These are phyloP conservation scores for Nephila pilipes DNA, from an alignment of 1,140 invertebrate species.

Conservation along the genomic window DNA sequence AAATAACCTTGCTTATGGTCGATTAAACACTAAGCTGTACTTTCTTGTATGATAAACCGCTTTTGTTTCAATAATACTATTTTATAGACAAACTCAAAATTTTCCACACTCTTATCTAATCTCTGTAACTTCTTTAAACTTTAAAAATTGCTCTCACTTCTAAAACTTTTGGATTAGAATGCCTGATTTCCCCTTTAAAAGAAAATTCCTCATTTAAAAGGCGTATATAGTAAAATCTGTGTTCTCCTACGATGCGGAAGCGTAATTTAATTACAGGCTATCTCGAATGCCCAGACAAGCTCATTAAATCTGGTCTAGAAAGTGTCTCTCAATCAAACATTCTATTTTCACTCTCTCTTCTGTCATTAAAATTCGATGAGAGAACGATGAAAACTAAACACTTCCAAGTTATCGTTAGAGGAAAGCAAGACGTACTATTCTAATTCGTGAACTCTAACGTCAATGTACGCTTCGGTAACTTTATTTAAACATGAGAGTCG, in stretches of 20 bases:
- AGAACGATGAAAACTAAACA: slow-evolving; percentile 21
- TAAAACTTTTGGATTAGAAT: not conserved
- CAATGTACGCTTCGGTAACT: not conserved
- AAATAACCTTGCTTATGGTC: not conserved
- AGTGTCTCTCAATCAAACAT: slow-evolving; percentile 35
- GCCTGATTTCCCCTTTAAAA: not conserved
- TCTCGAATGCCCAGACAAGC: not conserved
- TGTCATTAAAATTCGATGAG: slow-evolving; percentile 31
- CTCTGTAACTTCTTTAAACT: not conserved
- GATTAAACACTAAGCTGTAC: not conserved
- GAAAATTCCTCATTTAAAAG: not conserved
- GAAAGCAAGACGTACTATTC: not conserved
- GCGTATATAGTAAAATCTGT: not conserved
- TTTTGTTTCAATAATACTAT: not conserved
- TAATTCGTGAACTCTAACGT: not conserved
- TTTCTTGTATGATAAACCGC: not conserved
- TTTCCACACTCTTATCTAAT: not conserved
- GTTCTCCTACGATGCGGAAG: not conserved
- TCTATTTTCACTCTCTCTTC: not conserved
- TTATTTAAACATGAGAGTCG: not conserved
- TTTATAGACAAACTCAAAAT: not conserved
- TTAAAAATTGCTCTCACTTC: not conserved
- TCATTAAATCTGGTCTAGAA: slow-evolving; percentile 35
- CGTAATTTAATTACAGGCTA: slow-evolving; percentile 1
- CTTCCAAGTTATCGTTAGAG: not conserved